These are phyloP conservation scores for Poeciliopsis presidionis DNA, from an alignment of 2,797 vertebrate genomes.

Conservation along the genomic window DNA sequence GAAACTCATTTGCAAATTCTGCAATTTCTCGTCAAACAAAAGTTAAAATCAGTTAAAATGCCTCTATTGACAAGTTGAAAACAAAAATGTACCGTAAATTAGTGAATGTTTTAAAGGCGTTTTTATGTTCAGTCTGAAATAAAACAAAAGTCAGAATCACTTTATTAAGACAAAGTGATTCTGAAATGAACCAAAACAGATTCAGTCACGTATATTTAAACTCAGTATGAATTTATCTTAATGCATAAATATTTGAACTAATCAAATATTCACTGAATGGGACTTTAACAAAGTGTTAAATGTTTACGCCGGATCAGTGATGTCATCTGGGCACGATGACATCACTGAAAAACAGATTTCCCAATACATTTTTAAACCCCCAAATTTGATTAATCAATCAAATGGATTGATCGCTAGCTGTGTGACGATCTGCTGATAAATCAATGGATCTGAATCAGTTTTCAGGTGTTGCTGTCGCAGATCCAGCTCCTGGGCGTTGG, in stretches of 20 bases:
- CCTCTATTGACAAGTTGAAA: background rate
- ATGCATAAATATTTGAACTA: slow-evolving; percentile 1
- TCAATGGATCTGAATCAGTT: no score
- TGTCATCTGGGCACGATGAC: no score
- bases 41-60: background rate
- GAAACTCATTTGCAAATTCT: no score
- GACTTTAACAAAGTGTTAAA: background rate
- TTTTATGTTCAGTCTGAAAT: background rate
- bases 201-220: slow-evolving; percentile 2
- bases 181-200: slow-evolving; percentile 9
- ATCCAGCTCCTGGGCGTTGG: no score
- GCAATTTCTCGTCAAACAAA: background rate
- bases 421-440: no score
- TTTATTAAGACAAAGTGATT: slow-evolving; percentile 3
- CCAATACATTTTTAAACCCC: no score
- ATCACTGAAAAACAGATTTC: no score
- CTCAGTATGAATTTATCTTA: background rate
- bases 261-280: background rate
- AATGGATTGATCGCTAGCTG: no score
- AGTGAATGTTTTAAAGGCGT: slow-evolving; percentile 3
- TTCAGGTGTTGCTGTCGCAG: no score
- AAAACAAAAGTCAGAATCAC: slow-evolving; percentile 3
- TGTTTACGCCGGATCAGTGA: background rate
- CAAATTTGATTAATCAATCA: no score
- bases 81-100: background rate